Conservation (phyloP, 2,888 invertebrate species). For the Bembecia ichneumoniformis region DNA sequence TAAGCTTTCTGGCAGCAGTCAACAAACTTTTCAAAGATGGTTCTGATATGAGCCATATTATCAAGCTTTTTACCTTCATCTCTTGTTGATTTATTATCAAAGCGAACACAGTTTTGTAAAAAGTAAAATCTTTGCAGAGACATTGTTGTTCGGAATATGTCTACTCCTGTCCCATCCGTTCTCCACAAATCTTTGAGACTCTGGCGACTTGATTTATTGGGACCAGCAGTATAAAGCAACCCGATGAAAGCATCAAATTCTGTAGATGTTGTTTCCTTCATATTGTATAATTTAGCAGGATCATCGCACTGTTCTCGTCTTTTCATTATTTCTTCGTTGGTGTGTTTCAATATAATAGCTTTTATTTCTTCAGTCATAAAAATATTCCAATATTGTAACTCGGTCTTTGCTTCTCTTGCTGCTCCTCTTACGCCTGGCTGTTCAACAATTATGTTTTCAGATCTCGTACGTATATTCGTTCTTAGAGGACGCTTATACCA, state of each 20-base stretch:
- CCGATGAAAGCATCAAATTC: constrained; percentile 16
- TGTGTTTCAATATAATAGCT: background rate
- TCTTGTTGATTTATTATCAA: constrained; percentile 15
- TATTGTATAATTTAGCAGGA: background rate
- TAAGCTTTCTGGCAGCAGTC: constrained; percentile 5
- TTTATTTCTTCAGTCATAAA: constrained; percentile 9
- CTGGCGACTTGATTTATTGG: constrained; percentile 8
- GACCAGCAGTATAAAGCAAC: constrained; percentile 12
- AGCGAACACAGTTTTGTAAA: constrained; percentile 12
- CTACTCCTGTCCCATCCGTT: constrained; percentile 17
- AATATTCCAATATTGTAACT: constrained; percentile 2
- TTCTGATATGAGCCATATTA: constrained; percentile 9
- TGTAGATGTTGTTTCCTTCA: constrained; percentile 7
- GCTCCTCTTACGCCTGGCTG: constrained; percentile 1
- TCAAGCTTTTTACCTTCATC: constrained; percentile 11
- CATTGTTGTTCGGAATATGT: constrained; percentile 17
- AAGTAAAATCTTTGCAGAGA: constrained; percentile 14
- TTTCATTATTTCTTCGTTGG: constrained; percentile 3
- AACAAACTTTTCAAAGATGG: constrained; percentile 5
- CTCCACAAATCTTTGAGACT: constrained; percentile 14
- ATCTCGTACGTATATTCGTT: constrained; percentile 2
- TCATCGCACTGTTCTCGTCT: background rate
- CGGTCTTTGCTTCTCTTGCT: constrained; percentile 1
- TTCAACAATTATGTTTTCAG: constrained; percentile 3
- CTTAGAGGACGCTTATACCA: background rate